Conservation (phyloP, 1,140 invertebrate genomes). For the Charaxes varanes region DNA sequence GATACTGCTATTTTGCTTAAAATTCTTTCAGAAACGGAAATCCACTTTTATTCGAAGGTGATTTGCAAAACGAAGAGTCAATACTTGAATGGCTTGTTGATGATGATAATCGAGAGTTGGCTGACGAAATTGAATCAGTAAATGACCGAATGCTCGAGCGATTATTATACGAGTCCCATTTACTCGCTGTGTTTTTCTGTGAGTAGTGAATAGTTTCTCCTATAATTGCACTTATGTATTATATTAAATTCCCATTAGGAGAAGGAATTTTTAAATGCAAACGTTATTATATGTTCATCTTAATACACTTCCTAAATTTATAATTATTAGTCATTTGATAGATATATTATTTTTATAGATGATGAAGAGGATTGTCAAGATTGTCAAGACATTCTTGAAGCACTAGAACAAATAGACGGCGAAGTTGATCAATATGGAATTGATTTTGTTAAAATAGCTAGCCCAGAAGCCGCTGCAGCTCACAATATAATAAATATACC, state of each 20-base stretch:
- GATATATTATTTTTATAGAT: conserved; percentile 76
- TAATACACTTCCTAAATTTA: background rate
- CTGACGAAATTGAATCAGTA: conserved; percentile 95
- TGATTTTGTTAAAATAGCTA: conserved; percentile 96
- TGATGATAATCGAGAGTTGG: conserved; percentile 93
- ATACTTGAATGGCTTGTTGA: conserved; percentile 95
- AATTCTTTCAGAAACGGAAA: conserved; percentile 86
- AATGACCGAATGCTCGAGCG: conserved; percentile 93
- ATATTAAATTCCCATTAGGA: too few relatives aligned
- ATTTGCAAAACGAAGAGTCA: conserved; percentile 92
- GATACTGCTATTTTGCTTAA: too few relatives aligned
- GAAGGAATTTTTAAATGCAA: background rate
- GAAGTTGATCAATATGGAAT: conserved; percentile 95
- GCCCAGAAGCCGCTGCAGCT: conserved; percentile 86
- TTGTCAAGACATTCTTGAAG: conserved; percentile 90
- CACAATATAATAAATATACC: conserved; percentile 89
- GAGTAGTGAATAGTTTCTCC: conserved; percentile 75
- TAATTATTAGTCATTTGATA: too few relatives aligned
- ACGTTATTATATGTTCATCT: background rate
- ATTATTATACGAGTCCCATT: conserved; percentile 89
- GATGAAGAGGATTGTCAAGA: conserved; percentile 94
- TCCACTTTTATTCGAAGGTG: conserved; percentile 93
- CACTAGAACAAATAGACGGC: conserved; percentile 94
- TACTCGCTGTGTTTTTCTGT: conserved; percentile 95
- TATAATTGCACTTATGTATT: too few relatives aligned